Evolutionary conservation across 2,888 invertebrate species (phyloP).

Genomic region (Therioaphis trifolii): DNA sequence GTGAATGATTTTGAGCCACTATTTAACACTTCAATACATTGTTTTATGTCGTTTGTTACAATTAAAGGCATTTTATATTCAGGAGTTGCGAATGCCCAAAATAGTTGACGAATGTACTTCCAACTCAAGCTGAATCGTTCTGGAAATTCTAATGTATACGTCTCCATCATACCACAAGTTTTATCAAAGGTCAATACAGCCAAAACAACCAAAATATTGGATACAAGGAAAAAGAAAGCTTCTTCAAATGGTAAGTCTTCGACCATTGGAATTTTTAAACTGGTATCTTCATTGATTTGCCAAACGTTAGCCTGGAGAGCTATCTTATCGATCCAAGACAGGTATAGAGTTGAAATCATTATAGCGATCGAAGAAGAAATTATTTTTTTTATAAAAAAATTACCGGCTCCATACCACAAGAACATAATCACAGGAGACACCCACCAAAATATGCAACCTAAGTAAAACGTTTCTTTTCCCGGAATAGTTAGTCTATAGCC

Average conservation of each 20-base stretch:
- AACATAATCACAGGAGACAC: slow-evolving; percentile 53
- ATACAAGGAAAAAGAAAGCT: slow-evolving; percentile 43
- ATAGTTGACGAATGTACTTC: slow-evolving; percentile 14
- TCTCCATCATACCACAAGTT: slow-evolving; percentile 28
- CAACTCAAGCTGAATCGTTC: background rate
- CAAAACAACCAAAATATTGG: slow-evolving; percentile 48
- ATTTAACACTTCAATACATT: slow-evolving; percentile 28
- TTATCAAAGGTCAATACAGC: slow-evolving; percentile 45
- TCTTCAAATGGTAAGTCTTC: slow-evolving; percentile 50
- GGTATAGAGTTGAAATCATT: slow-evolving; percentile 37
- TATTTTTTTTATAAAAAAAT: slow-evolving; percentile 43
- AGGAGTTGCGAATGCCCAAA: slow-evolving; percentile 5
- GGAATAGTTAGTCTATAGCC: slow-evolving; percentile 27
- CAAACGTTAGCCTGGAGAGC: slow-evolving; percentile 44
- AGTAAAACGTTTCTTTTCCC: slow-evolving; percentile 38
- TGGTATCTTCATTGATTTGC: slow-evolving; percentile 55
- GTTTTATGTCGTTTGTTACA: slow-evolving; percentile 11
- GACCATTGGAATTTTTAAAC: slow-evolving; percentile 21
- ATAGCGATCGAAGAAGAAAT: background rate
- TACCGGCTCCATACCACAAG: slow-evolving; percentile 52
- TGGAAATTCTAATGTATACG: slow-evolving; percentile 29
- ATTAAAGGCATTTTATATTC: slow-evolving; percentile 9
- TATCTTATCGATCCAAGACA: slow-evolving; percentile 52
- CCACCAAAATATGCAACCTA: slow-evolving; percentile 57
- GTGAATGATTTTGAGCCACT: slow-evolving; percentile 44